Conservation (phyloP, 2,797 vertebrate species). For the Sebastes diploproa region DNA sequence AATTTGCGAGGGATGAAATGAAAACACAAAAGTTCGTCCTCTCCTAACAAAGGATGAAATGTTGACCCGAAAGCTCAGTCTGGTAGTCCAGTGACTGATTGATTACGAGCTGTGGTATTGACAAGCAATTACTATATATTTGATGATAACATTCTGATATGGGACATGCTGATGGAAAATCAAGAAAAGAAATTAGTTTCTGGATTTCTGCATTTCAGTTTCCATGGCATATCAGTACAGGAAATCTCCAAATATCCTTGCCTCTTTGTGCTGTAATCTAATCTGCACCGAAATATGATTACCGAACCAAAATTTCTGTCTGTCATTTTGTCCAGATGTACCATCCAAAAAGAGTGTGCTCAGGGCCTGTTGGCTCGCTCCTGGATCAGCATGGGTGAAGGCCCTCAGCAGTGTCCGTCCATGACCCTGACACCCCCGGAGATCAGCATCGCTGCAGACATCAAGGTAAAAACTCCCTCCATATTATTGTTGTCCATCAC, state of each 20-base stretch:
- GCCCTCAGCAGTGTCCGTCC: conserved; percentile 88
- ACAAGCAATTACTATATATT: conserved; percentile 11
- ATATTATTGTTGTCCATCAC: not conserved
- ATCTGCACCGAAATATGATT: not conserved
- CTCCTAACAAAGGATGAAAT: conserved; percentile 31
- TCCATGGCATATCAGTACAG: not conserved
- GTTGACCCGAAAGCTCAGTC: conserved; percentile 28
- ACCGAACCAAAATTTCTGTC: not conserved
- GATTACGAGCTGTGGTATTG: conserved; percentile 13
- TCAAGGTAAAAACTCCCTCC: conserved; percentile 77
- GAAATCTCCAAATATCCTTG: not conserved
- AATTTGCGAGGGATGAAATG: conserved; percentile 50
- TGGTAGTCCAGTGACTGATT: not conserved
- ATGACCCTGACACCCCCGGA: conserved; percentile 90
- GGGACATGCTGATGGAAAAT: conserved; percentile 10
- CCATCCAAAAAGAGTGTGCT: conserved; percentile 89
- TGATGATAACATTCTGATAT: conserved; percentile 16
- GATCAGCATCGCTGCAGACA: conserved; percentile 85
- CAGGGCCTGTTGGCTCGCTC: conserved; percentile 80
- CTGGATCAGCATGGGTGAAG: conserved; percentile 89
- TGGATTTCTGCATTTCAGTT: not conserved
- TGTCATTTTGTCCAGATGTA: conserved; percentile 82
- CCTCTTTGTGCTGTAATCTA: not conserved
- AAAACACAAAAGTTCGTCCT: conserved; percentile 43
- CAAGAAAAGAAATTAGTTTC: not conserved